Percentiles rank a stretch among this genome's conserved stretches.
Evolutionary conservation across 92 coral and sea anemone genomes (phyloP).

Genomic region (Epizoanthus ramosus): DNA sequence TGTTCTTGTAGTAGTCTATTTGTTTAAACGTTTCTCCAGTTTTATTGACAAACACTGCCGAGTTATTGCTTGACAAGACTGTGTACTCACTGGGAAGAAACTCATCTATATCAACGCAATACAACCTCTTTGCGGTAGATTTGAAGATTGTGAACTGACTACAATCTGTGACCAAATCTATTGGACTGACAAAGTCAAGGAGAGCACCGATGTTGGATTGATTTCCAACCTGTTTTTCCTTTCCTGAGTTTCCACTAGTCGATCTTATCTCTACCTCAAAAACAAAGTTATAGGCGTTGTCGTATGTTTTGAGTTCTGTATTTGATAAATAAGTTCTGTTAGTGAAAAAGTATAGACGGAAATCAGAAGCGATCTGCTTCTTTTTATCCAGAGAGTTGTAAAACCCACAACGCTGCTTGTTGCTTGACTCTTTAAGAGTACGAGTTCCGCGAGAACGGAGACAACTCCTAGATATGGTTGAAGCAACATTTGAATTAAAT

Average conservation of each 20-base stretch:
- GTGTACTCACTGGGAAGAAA: constrained; percentile 1
- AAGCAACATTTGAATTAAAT: too few species aligned
- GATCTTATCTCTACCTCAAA: background rate
- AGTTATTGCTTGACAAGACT: background rate
- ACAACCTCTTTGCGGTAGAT: background rate
- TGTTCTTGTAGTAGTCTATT: background rate
- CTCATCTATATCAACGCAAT: background rate
- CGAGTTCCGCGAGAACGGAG: background rate
- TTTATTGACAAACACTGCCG: constrained; percentile 3
- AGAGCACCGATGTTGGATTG: background rate
- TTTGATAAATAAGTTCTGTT: background rate
- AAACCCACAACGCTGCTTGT: background rate
- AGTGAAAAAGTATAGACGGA: background rate
- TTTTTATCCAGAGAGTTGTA: background rate
- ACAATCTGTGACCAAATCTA: background rate
- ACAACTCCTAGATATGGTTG: background rate
- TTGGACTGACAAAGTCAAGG: background rate
- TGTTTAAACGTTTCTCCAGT: constrained; percentile 4
- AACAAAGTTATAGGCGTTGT: background rate
- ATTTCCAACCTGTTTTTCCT: too few species aligned
- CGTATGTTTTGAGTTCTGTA: background rate
- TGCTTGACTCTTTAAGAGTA: background rate
- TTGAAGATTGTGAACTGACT: background rate
- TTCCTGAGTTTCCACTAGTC: background rate
- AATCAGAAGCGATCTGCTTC: background rate